Base-by-base conservation (phyloP, 2,888 invertebrate genomes). In the Malthinus seriepunctatus region DNA sequence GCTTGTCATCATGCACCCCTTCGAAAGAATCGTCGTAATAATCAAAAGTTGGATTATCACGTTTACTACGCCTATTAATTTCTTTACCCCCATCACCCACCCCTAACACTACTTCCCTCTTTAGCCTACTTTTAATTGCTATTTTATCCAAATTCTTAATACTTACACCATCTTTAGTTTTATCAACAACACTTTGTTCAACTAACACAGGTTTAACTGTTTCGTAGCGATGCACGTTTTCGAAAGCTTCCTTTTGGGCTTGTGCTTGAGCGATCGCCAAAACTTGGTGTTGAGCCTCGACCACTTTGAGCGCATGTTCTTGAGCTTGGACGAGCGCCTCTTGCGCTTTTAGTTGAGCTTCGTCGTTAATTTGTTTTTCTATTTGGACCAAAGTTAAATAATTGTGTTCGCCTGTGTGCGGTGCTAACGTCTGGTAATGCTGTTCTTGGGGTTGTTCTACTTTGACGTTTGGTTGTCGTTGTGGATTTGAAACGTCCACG, bases 401-500 rank as follows among this genome's bases (percentile, higher is more conserved):
- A 35, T 54, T 23, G n/a, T 45, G 12, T 12, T 50, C 23, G 23
- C 5, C 23, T 23, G 23, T 23, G 23, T 5, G 23, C 23, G 23
- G 23, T 5, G 23, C 23, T 2, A 23, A 23, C 23, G 23, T 23
- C 5, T 23, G 23, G 39, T 42, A 15, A 9, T 5, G 12, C 2
- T 48, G 44, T 6, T 32, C 44, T 3, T 49, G 51, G 11, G 39
- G 55, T 23, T 63, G 56, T 32, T 60, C 59, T 1, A 64, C 54
- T 51, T 64, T 64, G 45, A 67, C 62, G 55, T 67, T 73, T 12
- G 69, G 71, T 51, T 60, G 67, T n/a, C 23, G 52, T 52, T 69
- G 69, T 1, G 79, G 76, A 65, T 82, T 79, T 51, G 78, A 79
- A 46, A 81, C 70, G 54, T 82, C 82, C 37, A 79, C 74, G 2